Percentiles rank a stretch among this genome's conserved stretches.
phyloP scores from a whole-genome alignment of 2,113 vertebrate species.

The Anarhynchus alexandrinus region DNA sequence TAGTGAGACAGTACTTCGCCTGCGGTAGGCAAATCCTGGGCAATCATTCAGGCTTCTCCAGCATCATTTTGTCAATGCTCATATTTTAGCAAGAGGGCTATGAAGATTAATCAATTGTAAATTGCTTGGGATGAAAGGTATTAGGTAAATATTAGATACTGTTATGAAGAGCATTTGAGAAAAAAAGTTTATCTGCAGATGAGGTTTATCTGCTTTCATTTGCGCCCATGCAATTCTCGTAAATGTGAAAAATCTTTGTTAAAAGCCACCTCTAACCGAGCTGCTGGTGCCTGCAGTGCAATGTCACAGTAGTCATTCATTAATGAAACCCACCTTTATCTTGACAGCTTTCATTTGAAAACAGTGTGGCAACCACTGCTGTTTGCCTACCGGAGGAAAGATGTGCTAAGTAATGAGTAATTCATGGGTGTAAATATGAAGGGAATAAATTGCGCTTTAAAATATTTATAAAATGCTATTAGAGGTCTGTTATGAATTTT shows the following conservation, averaged over 20 bases:
- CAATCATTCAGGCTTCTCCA: background rate
- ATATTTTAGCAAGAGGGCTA: background rate
- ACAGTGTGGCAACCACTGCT: background rate
- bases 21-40: background rate
- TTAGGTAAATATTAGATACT: background rate
- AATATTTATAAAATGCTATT: conserved; percentile 65
- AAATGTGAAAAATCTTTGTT: background rate
- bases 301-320: background rate
- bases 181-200: background rate
- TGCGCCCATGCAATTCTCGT: background rate
- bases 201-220: background rate
- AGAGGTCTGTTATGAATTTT: background rate
- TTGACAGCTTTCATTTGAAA: conserved; percentile 11
- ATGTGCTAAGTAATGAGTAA: conserved; percentile 4
- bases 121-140: background rate
- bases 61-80: background rate
- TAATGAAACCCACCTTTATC: conserved; percentile 31
- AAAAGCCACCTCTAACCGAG: background rate
- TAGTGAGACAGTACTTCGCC: background rate
- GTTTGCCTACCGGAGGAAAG: conserved; percentile 14
- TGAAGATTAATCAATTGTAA: background rate
- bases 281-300: background rate
- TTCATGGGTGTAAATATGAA: conserved; percentile 15
- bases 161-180: background rate
- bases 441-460: conserved; percentile 54